These are phyloP conservation scores for Carcina quercana DNA, from an alignment of 2,888 invertebrate species.

Conservation along the genomic window DNA sequence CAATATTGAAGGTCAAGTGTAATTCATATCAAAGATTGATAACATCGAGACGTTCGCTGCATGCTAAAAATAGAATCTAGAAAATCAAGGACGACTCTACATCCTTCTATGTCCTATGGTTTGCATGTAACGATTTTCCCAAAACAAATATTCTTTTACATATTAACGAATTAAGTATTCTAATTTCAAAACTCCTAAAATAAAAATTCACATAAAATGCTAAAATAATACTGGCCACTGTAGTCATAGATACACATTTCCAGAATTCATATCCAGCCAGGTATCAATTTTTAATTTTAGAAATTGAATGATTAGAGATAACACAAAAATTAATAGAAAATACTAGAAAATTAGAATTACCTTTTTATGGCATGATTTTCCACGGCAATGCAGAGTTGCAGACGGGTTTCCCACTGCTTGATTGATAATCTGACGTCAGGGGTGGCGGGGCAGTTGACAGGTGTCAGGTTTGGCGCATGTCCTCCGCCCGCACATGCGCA, in stretches of 20 bases:
- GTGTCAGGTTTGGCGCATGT: slow-evolving; percentile 44
- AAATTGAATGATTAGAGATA: neutral
- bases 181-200: neutral
- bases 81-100: slow-evolving; percentile 8
- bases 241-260: no score
- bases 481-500: slow-evolving; percentile 38
- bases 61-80: slow-evolving; percentile 25
- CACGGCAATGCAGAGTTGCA: slow-evolving; percentile 29
- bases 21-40: slow-evolving; percentile 12
- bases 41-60: slow-evolving; percentile 11
- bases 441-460: slow-evolving; percentile 42
- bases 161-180: no score
- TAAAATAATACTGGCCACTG: no score
- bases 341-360: slow-evolving; percentile 23
- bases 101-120: slow-evolving; percentile 5
- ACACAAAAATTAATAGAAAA: neutral
- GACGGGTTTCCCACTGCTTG: slow-evolving; percentile 24
- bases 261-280: no score
- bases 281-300: no score
- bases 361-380: slow-evolving; percentile 44
- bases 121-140: neutral
- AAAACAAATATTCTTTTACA: no score
- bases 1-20: neutral
- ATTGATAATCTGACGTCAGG: slow-evolving; percentile 42
- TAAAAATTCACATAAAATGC: no score